Conservation (phyloP, 1,140 invertebrate species). For the Microplitis mediator region DNA sequence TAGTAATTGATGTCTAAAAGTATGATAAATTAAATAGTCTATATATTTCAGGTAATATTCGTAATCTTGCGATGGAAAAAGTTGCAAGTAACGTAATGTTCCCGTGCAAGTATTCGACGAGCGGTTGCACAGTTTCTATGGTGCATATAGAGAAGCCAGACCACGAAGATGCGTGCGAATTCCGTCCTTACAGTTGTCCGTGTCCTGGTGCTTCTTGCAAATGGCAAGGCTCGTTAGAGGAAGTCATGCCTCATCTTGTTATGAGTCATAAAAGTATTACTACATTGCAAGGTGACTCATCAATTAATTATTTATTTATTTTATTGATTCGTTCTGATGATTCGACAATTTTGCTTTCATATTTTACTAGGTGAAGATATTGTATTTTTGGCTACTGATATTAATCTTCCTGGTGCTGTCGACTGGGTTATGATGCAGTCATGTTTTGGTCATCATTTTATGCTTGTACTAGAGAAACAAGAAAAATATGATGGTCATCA, state of each 20-base stretch:
- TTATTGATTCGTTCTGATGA: neutral
- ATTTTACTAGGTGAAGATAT: constrained; percentile 85
- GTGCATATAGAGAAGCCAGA: constrained; percentile 96
- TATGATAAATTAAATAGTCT: too few species aligned
- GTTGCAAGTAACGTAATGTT: constrained; percentile 98
- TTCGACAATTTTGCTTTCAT: constrained; percentile 24
- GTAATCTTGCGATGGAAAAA: constrained; percentile 99
- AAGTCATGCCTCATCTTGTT: constrained; percentile 97
- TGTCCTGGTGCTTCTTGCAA: constrained; percentile 99
- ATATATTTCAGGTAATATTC: constrained; percentile 80
- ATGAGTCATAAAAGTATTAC: constrained; percentile 99
- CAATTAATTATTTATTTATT: neutral
- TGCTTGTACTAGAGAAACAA: constrained; percentile 99
- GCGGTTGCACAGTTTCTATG: constrained; percentile 91
- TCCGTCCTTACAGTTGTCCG: constrained; percentile 95
- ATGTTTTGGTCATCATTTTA: constrained; percentile 98
- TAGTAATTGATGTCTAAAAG: too few species aligned
- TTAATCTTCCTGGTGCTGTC: constrained; percentile 98
- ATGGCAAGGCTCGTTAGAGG: constrained; percentile 95
- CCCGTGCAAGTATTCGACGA: constrained; percentile 97
- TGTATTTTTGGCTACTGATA: constrained; percentile 99
- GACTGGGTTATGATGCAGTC: constrained; percentile 99
- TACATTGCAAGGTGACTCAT: constrained; percentile 77
- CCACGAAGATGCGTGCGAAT: constrained; percentile 98
- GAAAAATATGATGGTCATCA: constrained; percentile 97